phyloP scores from a whole-genome alignment of 2,888 invertebrate genomes.

The Drosophila monieri region DNA sequence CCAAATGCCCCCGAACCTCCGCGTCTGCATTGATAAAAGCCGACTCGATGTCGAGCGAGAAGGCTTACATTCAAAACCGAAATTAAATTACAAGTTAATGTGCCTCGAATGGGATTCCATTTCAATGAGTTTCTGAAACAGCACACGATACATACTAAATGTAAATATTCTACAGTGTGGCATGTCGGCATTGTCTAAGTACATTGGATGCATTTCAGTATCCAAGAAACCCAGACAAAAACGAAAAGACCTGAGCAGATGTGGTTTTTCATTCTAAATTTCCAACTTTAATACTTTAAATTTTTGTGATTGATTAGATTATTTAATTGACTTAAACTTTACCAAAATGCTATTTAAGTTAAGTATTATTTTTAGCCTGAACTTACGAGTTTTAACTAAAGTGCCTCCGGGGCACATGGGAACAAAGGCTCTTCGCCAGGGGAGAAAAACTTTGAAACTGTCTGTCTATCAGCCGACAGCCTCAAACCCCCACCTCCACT shows the following conservation, averaged over 20 bases:
- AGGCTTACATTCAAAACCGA: constrained; percentile 30
- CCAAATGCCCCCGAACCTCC: neutral
- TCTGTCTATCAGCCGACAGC: constrained; percentile 29
- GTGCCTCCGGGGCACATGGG: neutral
- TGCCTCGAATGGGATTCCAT: constrained; percentile 34
- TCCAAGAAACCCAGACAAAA: neutral
- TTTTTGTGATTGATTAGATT: neutral
- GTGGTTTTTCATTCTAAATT: no score
- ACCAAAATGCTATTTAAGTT: neutral
- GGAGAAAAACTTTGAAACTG: constrained; percentile 28
- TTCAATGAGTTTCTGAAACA: constrained; percentile 27
- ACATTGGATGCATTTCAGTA: constrained; percentile 10
- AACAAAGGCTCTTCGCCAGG: constrained; percentile 13
- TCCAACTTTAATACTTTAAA: no score
- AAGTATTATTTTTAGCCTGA: neutral
- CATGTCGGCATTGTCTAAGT: constrained; percentile 20
- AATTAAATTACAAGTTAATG: constrained; percentile 40
- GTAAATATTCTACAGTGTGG: constrained; percentile 21
- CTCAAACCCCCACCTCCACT: constrained; percentile 7
- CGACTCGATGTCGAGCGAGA: constrained; percentile 19
- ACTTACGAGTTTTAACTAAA: constrained; percentile 4
- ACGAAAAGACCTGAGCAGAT: no score
- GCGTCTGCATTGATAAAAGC: constrained; percentile 23
- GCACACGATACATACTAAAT: constrained; percentile 5
- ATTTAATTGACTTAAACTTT: neutral